Evolutionary conservation across 2,888 invertebrate species (phyloP).

Genomic region (Phymatocera aterrima): DNA sequence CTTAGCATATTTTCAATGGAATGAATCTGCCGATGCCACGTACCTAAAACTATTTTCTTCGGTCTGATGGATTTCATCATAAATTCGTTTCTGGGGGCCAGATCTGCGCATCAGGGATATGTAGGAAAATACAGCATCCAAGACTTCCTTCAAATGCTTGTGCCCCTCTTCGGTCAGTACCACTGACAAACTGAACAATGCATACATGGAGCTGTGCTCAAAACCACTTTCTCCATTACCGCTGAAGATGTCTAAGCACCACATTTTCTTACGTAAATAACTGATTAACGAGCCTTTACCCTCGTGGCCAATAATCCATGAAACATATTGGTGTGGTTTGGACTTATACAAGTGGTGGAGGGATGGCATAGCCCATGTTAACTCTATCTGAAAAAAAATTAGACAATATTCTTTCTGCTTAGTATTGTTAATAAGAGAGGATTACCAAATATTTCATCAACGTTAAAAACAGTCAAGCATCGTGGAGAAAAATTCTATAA

Average conservation of each 20-base stretch:
- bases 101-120: constrained; percentile 82
- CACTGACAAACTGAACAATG: constrained; percentile 84
- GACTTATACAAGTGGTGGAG: constrained; percentile 82
- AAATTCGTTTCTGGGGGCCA: constrained; percentile 84
- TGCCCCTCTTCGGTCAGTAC: constrained; percentile 88
- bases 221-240: constrained; percentile 86
- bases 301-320: constrained; percentile 88
- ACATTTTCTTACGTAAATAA: constrained; percentile 85
- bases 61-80: constrained; percentile 75
- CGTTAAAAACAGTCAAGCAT: background rate
- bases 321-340: constrained; percentile 87
- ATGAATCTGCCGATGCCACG: background rate
- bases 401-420: background rate
- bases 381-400: constrained; percentile 73
- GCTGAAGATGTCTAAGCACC: constrained; percentile 84
- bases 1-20: background rate
- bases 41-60: constrained; percentile 80
- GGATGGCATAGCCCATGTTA: constrained; percentile 82
- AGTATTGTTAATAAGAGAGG: background rate
- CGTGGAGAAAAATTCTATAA: background rate
- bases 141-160: constrained; percentile 82
- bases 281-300: constrained; percentile 90
- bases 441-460: background rate
- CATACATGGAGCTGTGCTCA: constrained; percentile 87
- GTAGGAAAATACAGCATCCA: constrained; percentile 88